These are phyloP conservation scores for Holothuria scabra DNA, from an alignment of 53 echinoderm and acorn worm genomes.

Conservation along the genomic window DNA sequence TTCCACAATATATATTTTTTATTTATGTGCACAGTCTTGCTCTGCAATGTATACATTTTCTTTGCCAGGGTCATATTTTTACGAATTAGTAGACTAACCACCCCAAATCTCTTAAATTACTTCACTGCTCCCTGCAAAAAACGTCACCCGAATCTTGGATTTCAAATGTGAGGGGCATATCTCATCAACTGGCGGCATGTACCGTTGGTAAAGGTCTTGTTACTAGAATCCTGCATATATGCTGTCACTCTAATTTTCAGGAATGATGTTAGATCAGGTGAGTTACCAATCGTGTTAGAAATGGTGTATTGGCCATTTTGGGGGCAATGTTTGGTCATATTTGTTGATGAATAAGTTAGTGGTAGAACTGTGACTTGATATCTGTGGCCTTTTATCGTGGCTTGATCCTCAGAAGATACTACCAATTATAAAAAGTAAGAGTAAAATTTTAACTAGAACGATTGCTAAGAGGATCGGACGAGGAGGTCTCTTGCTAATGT, in stretches of 20 bases:
- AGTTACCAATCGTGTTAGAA: background rate
- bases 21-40: no score
- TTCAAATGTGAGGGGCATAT: conserved; percentile 2
- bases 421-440: conserved; percentile 11
- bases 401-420: background rate
- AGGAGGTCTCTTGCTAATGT: background rate
- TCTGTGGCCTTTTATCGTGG: background rate
- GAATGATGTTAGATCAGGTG: background rate
- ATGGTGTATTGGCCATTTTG: conserved; percentile 22
- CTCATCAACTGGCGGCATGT: no score
- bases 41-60: no score
- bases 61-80: no score
- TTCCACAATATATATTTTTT: no score
- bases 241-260: background rate
- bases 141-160: background rate
- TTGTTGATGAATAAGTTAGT: background rate
- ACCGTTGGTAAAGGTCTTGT: no score
- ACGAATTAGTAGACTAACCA: no score
- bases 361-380: background rate
- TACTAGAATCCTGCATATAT: no score
- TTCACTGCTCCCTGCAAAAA: background rate
- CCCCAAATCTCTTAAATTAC: no score
- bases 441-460: background rate
- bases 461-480: background rate
- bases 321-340: background rate